phyloP scores from a whole-genome alignment of 2,113 vertebrate genomes.

The Ibidorhyncha struthersii region DNA sequence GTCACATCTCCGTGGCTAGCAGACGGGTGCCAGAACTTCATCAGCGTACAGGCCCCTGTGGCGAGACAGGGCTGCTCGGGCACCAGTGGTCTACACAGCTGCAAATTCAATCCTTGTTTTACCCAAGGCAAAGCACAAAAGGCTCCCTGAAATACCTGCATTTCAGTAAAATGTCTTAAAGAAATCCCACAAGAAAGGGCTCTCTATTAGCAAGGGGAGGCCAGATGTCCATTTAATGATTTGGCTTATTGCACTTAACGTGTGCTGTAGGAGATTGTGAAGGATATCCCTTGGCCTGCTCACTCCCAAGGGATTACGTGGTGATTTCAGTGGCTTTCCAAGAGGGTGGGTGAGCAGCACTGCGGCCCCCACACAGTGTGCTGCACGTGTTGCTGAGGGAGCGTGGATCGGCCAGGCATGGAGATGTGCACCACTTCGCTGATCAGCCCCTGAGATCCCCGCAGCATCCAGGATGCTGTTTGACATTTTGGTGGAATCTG shows the following conservation, averaged over 20 bases:
- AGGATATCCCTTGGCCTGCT: not conserved
- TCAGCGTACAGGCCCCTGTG: accelerated
- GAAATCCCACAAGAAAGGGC: not conserved
- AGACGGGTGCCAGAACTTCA: not conserved
- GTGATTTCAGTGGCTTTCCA: not conserved
- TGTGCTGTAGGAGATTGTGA: not conserved
- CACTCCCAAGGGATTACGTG: accelerated
- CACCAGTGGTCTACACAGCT: not conserved
- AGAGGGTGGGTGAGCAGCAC: not conserved
- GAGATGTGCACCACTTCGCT: not conserved
- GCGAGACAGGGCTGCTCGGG: not conserved
- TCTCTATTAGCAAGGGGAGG: not conserved
- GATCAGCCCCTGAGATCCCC: not conserved
- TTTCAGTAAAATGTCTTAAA: not conserved
- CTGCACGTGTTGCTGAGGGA: not conserved
- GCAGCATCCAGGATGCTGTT: not conserved
- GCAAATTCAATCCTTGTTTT: not conserved
- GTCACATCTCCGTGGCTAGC: accelerated
- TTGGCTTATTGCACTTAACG: not conserved
- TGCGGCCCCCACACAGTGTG: accelerated
- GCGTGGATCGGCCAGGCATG: not conserved
- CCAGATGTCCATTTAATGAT: not conserved
- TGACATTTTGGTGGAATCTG: not conserved
- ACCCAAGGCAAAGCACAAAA: not conserved
- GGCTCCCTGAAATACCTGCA: not conserved